Conservation (phyloP, 2,797 vertebrate species). For the Halcyon leucocephala region DNA sequence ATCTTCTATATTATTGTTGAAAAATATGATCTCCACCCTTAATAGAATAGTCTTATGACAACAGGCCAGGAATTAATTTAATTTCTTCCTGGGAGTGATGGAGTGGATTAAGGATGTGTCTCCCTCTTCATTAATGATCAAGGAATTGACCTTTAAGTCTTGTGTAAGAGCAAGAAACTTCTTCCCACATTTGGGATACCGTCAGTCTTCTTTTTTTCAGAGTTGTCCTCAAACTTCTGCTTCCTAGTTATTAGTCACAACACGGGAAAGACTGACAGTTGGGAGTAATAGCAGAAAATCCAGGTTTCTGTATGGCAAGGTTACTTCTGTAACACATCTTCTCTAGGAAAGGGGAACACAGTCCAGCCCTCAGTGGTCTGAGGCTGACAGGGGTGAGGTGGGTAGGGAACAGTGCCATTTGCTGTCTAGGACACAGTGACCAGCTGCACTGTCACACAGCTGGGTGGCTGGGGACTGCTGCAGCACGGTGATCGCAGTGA, state of each 20-base stretch:
- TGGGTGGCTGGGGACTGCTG: not conserved
- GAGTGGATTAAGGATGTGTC: not conserved
- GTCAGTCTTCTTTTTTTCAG: not conserved
- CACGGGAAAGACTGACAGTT: not conserved
- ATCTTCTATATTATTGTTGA: not conserved
- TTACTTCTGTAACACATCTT: not conserved
- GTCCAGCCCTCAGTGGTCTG: not conserved
- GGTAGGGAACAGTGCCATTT: not conserved
- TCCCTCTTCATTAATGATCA: not conserved
- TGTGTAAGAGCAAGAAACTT: not conserved
- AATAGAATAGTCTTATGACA: not conserved
- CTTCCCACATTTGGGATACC: not conserved
- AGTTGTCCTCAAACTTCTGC: not conserved
- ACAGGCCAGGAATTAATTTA: not conserved
- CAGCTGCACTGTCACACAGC: not conserved
- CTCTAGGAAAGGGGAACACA: fast-evolving
- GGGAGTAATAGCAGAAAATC: not conserved
- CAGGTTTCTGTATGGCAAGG: not conserved
- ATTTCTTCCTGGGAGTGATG: not conserved
- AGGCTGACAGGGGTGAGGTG: not conserved
- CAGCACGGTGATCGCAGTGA: fast-evolving
- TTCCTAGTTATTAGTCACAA: not conserved
- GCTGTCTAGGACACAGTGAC: not conserved
- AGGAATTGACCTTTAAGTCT: not conserved
- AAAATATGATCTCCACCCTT: not conserved